Evolutionary conservation across 2,888 invertebrate genomes (phyloP).

Genomic region (Trichopoda pennipes): DNA sequence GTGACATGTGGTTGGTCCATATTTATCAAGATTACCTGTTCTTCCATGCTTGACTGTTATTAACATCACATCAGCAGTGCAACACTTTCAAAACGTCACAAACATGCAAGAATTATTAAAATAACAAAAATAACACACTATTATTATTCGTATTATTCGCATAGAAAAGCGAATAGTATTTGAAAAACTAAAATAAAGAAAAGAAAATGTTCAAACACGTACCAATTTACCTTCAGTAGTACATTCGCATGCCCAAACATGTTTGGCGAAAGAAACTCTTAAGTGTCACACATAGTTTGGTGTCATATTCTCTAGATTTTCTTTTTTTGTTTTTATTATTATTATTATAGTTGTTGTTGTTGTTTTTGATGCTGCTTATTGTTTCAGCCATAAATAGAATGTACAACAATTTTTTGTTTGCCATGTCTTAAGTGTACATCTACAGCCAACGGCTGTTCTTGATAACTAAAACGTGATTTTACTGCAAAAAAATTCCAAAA

Average conservation of each 20-base stretch:
- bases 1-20: not conserved
- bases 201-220: not conserved
- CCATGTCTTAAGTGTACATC: conserved; percentile 54
- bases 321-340: no score
- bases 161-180: conserved; percentile 42
- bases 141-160: no score
- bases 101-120: not conserved
- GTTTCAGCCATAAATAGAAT: conserved; percentile 21
- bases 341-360: conserved; percentile 12
- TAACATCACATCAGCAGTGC: conserved; percentile 22
- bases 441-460: conserved; percentile 71
- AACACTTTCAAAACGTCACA: conserved; percentile 5
- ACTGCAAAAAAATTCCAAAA: conserved; percentile 46
- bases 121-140: not conserved
- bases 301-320: conserved; percentile 54
- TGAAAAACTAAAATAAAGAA: no score
- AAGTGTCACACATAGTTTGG: conserved; percentile 61
- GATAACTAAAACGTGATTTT: conserved; percentile 74
- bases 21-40: conserved; percentile 19
- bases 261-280: conserved; percentile 40
- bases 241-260: conserved; percentile 8
- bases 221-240: conserved; percentile 15
- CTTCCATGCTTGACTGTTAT: conserved; percentile 7
- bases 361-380: conserved; percentile 31
- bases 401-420: conserved; percentile 55